Percentiles rank a stretch among this genome's conserved stretches.
These are phyloP conservation scores for Esperia sulphurella DNA, from an alignment of 2,888 invertebrate genomes.

Conservation along the genomic window DNA sequence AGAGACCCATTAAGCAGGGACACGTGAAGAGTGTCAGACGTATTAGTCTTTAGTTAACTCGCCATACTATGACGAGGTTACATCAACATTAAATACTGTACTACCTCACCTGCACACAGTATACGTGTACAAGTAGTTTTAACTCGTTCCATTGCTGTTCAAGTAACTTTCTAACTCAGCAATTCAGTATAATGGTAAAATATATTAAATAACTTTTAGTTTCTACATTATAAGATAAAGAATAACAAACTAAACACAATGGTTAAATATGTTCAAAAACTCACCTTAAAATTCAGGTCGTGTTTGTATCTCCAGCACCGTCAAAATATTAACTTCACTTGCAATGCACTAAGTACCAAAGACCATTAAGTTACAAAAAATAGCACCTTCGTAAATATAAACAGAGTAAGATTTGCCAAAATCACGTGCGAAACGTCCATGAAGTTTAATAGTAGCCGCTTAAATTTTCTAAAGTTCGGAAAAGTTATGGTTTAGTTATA, in stretches of 20 bases:
- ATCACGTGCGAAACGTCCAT: slow-evolving; percentile 35
- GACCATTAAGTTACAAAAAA: slow-evolving; percentile 38
- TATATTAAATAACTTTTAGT: too few relatives aligned
- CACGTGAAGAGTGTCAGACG: slow-evolving; percentile 33
- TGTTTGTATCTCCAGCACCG: slow-evolving; percentile 45
- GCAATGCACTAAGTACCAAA: slow-evolving; percentile 51
- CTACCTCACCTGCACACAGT: slow-evolving; percentile 40
- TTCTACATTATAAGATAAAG: neutral
- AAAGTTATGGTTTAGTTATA: too few relatives aligned
- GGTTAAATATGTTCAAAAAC: slow-evolving; percentile 20
- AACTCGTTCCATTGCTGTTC: slow-evolving; percentile 69
- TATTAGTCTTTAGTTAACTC: slow-evolving; percentile 53
- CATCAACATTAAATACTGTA: slow-evolving; percentile 58
- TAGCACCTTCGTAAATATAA: slow-evolving; percentile 42
- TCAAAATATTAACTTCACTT: slow-evolving; percentile 63
- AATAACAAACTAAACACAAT: neutral
- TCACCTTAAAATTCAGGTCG: slow-evolving; percentile 64
- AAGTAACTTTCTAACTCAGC: slow-evolving; percentile 65
- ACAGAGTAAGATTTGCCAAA: slow-evolving; percentile 31
- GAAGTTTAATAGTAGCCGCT: slow-evolving; percentile 15
- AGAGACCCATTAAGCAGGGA: slow-evolving; percentile 15
- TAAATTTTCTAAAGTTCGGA: neutral
- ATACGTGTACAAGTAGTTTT: slow-evolving; percentile 51
- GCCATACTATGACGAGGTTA: slow-evolving; percentile 47
- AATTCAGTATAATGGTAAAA: slow-evolving; percentile 27